Conservation (phyloP, 2,888 invertebrate genomes). For the Clusia tigrina region DNA sequence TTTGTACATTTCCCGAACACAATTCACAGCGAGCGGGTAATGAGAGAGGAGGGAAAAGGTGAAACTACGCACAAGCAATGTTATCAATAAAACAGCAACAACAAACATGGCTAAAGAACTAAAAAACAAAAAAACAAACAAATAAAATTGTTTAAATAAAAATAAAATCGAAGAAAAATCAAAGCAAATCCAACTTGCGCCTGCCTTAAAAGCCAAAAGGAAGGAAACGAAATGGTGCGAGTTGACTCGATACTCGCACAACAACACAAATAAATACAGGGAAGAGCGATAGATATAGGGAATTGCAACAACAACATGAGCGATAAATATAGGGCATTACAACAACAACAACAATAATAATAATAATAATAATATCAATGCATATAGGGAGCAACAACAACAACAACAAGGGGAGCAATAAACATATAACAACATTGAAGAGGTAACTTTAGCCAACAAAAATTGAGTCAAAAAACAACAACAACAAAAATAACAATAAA, state of each 20-base stretch:
- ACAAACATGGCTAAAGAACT: background rate
- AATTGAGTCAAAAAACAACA: background rate
- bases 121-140: background rate
- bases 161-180: background rate
- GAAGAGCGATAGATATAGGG: no score
- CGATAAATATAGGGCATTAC: background rate
- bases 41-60: conserved; percentile 26
- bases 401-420: background rate
- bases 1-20: background rate
- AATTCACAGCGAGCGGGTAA: conserved; percentile 20
- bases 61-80: conserved; percentile 19
- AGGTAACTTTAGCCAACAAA: background rate
- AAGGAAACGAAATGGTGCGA: background rate
- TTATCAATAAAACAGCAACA: conserved; percentile 1
- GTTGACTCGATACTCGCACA: no score
- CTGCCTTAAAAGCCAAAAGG: background rate
- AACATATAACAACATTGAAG: background rate
- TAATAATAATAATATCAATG: no score
- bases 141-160: conserved; percentile 1
- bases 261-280: no score
- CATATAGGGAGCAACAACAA: no score
- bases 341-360: no score
- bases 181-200: background rate
- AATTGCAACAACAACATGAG: no score
- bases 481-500: background rate